Base-by-base conservation (phyloP, 2,113 vertebrate species). In the Cynopterus brachyotis region DNA sequence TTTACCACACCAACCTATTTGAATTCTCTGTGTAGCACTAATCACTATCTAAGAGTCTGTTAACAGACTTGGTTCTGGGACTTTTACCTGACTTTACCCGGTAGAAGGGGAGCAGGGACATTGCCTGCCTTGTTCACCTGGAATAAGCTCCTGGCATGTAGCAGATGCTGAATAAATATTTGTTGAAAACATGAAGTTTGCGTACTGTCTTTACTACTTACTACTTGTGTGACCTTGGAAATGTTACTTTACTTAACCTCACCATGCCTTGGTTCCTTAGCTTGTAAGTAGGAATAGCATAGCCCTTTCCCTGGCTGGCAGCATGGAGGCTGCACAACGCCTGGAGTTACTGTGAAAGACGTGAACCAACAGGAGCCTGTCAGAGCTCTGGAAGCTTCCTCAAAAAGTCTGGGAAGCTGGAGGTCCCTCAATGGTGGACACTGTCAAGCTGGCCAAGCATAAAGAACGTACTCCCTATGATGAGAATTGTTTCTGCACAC, bases 401-500 rank as follows among this genome's bases (percentile, higher is more conserved):
- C 53, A 75, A 12, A 60, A 47, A 17, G 32, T 37, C 45, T 10
- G 2, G 90, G 42, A 64, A 75, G 42, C 57, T 53, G 26, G 40
- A 92, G 20, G 3, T 24, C 50, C 30, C 42, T 55, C 13, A 70
- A 8, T 50, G 26, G 16, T 10, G 9, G 30, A 50, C 55, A 40
- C n/a, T 6, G 12, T 53, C 37, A 42, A 67, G 60, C 60, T 17
- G 30, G 47, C 59, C 45, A 30, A 64, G 91, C 28, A 3, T n/a
- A 28, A 75, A 53, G 45, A 50, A 12, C 55, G 12, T 83, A 57
- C 42, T 83, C 35, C n/a, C 60, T 57, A 6, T 8, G 22, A 13
- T 22, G 37, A 92, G n/a, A 75, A 24, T 28, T 53, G 57, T 16
- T 57, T 90, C 62, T 55, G 32, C 26, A 55, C 47, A 99, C 30